Percentiles rank a stretch among this genome's conserved stretches.
Evolutionary conservation across 2,113 vertebrate species (phyloP).

Genomic region (Sclerurus mexicanus): DNA sequence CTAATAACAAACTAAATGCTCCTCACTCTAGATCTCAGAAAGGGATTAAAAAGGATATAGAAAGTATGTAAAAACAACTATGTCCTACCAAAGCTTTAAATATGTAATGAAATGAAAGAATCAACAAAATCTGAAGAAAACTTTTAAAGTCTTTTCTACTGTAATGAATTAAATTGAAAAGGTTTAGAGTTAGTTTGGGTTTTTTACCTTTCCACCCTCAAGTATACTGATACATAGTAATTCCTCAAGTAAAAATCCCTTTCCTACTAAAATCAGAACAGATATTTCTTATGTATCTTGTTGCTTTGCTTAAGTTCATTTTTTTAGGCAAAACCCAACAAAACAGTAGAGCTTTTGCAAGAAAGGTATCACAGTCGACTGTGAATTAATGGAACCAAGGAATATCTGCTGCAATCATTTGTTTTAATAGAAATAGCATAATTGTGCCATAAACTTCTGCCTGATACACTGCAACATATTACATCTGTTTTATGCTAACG

Average conservation of each 20-base stretch:
- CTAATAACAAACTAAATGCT: neutral
- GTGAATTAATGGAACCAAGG: neutral
- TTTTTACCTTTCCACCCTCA: neutral
- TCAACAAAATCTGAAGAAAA: neutral
- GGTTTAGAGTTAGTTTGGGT: neutral
- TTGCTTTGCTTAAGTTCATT: neutral
- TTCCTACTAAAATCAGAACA: neutral
- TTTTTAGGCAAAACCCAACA: neutral
- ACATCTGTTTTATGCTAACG: slow-evolving; percentile 2
- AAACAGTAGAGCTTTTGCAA: neutral
- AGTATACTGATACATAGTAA: neutral
- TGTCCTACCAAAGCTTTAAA: neutral
- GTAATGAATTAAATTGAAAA: neutral
- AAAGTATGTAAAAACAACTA: neutral
- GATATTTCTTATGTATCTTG: neutral
- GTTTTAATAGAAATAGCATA: slow-evolving; percentile 6
- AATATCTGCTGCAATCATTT: slow-evolving; percentile 17
- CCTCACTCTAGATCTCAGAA: too few relatives aligned
- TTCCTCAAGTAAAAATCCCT: neutral
- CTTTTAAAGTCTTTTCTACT: neutral
- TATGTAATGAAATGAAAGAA: neutral
- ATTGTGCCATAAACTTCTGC: slow-evolving; percentile 12
- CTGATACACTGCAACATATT: neutral
- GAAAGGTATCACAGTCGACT: neutral
- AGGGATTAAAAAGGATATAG: neutral